phyloP scores from a whole-genome alignment of 2,113 vertebrate species.

The Eulemur rufifrons region DNA sequence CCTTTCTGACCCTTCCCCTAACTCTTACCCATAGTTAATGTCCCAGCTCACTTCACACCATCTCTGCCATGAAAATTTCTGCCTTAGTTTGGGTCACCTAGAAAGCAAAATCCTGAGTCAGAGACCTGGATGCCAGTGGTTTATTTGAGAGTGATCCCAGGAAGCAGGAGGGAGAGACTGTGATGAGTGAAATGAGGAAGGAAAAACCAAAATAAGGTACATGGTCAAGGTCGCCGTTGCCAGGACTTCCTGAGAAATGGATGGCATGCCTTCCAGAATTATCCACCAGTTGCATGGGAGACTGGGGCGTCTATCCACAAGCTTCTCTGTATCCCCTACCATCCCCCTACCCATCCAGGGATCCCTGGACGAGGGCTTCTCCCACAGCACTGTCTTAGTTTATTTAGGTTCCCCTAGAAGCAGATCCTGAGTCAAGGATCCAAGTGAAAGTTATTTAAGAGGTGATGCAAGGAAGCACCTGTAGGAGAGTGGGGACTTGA shows the following conservation, averaged over 20 bases:
- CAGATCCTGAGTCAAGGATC: not conserved
- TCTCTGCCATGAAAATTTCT: not conserved
- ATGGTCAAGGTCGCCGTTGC: not conserved
- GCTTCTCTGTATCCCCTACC: not conserved
- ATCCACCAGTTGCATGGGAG: not conserved
- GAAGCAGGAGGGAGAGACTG: not conserved
- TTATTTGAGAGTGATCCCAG: not conserved
- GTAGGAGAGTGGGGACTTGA: not conserved
- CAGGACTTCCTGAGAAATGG: not conserved
- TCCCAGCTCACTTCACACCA: not conserved
- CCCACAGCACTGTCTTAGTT: not conserved
- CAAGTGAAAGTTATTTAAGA: not conserved
- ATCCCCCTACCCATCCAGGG: not conserved
- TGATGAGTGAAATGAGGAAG: not conserved
- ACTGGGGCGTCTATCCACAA: not conserved
- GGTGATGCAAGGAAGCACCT: not conserved
- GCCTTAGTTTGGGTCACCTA: not conserved
- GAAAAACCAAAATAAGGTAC: not conserved
- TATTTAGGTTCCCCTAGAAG: not conserved
- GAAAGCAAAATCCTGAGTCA: constrained; percentile 30
- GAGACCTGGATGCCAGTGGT: not conserved
- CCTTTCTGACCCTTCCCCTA: not conserved
- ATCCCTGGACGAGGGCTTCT: not conserved
- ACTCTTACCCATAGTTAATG: not conserved
- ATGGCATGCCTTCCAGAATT: not conserved